Evolutionary conservation across 1,140 invertebrate genomes (phyloP).

Genomic region (Globodera ellingtonae): DNA sequence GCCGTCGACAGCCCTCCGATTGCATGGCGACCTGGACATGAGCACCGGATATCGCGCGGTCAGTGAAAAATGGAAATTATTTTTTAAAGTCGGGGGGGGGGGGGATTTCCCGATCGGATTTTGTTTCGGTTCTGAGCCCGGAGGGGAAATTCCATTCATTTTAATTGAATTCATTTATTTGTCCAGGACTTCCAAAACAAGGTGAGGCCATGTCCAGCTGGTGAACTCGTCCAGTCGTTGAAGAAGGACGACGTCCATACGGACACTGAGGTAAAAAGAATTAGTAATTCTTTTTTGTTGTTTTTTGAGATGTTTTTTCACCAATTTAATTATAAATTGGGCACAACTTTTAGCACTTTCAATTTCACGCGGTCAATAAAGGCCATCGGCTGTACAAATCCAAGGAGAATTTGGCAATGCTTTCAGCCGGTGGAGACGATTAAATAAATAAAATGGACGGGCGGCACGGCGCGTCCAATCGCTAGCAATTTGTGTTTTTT

Average conservation of each 20-base stretch:
- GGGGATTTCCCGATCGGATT: no score
- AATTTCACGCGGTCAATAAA: conserved; percentile 27
- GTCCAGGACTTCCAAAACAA: conserved; percentile 11
- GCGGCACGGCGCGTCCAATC: no score
- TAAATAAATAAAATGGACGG: no score
- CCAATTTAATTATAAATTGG: background rate
- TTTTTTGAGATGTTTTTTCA: no score
- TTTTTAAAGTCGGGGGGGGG: no score
- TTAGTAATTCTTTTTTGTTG: no score
- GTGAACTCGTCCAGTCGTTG: conserved; percentile 41
- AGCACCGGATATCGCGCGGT: conserved; percentile 18
- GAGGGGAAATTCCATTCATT: background rate
- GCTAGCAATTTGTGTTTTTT: no score
- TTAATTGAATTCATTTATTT: background rate
- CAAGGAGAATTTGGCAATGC: conserved; percentile 20
- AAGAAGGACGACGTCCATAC: conserved; percentile 19
- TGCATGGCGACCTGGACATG: conserved; percentile 14
- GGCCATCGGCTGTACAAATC: conserved; percentile 20
- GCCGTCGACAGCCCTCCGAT: conserved; percentile 14
- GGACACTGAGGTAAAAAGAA: background rate
- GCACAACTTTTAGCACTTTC: background rate
- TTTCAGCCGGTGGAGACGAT: background rate
- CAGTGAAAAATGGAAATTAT: background rate
- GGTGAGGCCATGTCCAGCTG: conserved; percentile 14
- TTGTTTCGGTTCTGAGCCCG: background rate